These are phyloP conservation scores for Charina bottae DNA, from an alignment of 2,113 vertebrate genomes.

Conservation along the genomic window DNA sequence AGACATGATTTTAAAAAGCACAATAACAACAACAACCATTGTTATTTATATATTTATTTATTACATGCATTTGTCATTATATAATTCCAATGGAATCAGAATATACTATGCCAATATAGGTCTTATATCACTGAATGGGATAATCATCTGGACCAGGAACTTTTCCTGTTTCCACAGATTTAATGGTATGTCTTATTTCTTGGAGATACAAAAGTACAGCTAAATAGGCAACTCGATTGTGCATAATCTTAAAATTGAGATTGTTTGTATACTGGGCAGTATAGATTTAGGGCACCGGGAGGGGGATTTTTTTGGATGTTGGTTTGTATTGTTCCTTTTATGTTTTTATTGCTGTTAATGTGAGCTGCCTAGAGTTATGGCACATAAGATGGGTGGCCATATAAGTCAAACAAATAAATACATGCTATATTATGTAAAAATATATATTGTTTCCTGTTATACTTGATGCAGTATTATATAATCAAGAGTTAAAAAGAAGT, in stretches of 20 bases:
- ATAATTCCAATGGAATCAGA: neutral
- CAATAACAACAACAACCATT: neutral
- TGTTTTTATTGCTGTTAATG: neutral
- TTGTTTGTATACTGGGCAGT: neutral
- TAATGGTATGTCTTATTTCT: neutral
- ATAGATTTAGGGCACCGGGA: neutral
- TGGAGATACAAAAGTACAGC: neutral
- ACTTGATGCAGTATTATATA: neutral
- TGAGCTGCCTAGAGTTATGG: neutral
- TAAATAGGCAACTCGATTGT: neutral
- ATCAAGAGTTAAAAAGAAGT: neutral
- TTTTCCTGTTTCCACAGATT: neutral
- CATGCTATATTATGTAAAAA: neutral
- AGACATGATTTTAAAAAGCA: neutral
- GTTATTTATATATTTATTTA: neutral
- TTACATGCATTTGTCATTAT: neutral
- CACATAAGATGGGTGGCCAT: neutral
- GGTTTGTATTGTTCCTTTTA: neutral
- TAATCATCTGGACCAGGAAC: neutral
- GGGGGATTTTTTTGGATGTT: neutral
- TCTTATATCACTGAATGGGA: neutral
- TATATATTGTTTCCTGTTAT: neutral
- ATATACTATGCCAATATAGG: neutral
- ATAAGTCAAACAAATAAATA: neutral
- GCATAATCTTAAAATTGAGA: neutral